A percentile compares a stretch with the other conserved stretches of the same genome.
Conservation (phyloP, 2,888 invertebrate genomes). For the Himalopsyche japonica region DNA sequence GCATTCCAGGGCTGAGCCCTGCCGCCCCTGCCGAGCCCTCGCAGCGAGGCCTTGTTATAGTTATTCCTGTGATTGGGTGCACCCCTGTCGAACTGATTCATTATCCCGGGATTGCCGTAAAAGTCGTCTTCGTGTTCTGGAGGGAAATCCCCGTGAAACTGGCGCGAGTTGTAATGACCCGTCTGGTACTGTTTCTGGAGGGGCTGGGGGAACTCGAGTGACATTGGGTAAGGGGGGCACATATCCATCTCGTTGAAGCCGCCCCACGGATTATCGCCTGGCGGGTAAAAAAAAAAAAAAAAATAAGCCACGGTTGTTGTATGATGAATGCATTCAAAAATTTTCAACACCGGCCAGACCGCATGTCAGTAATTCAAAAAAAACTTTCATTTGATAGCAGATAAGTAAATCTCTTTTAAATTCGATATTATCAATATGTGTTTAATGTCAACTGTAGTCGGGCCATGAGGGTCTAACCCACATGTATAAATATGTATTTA, state of each 20-base stretch:
- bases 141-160: conserved; percentile 10
- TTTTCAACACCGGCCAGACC: background rate
- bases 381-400: too few relatives aligned
- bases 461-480: too few relatives aligned
- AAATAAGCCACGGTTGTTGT: conserved; percentile 2
- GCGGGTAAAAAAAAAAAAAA: conserved; percentile 23
- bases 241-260: conserved; percentile 8
- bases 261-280: conserved; percentile 26
- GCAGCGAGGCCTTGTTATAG: background rate
- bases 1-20: conserved; percentile 53
- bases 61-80: conserved; percentile 9
- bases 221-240: conserved; percentile 1
- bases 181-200: background rate
- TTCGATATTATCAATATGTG: too few relatives aligned
- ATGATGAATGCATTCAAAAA: background rate
- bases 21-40: conserved; percentile 47
- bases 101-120: conserved; percentile 16
- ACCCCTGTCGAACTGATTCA: background rate
- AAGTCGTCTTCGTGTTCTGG: conserved; percentile 13
- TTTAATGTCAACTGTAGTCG: too few relatives aligned
- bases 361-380: too few relatives aligned
- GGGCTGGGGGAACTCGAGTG: background rate
- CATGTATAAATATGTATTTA: too few relatives aligned
- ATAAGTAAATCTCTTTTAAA: too few relatives aligned
- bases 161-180: background rate